Evolutionary conservation across 1,140 invertebrate genomes (phyloP).

Genomic region (Archegozetes longisetosus): DNA sequence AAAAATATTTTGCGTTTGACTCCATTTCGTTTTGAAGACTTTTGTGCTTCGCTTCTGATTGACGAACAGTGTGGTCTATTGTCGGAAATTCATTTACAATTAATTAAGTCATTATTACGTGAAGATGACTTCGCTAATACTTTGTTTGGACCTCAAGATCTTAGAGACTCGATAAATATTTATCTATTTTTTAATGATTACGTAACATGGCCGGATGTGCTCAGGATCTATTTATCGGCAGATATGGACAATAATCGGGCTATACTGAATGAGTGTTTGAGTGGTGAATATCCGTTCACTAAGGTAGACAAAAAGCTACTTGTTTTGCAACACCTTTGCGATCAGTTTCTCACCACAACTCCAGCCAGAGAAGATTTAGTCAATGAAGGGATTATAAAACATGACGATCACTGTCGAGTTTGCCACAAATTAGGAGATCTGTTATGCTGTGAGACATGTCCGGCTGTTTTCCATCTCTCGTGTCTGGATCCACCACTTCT

Average conservation of each 20-base stretch:
- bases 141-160: slow-evolving; percentile 83
- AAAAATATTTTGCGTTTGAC: slow-evolving; percentile 71
- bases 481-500: slow-evolving; percentile 85
- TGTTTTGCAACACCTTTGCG: slow-evolving; percentile 76
- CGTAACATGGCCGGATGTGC: slow-evolving; percentile 84
- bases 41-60: slow-evolving; percentile 73
- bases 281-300: slow-evolving; percentile 72
- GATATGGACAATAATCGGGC: slow-evolving; percentile 44
- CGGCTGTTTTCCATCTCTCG: slow-evolving; percentile 86
- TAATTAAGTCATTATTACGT: slow-evolving; percentile 72
- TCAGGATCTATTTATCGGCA: slow-evolving; percentile 57
- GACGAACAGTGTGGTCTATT: slow-evolving; percentile 80
- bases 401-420: slow-evolving; percentile 42
- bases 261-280: slow-evolving; percentile 27
- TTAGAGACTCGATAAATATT: slow-evolving; percentile 90
- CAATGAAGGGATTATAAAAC: slow-evolving; percentile 54
- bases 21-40: slow-evolving; percentile 87
- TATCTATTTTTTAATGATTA: slow-evolving; percentile 76
- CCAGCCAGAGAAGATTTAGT: slow-evolving; percentile 72
- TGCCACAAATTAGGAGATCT: slow-evolving; percentile 90
- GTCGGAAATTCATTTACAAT: slow-evolving; percentile 77
- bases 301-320: slow-evolving; percentile 59
- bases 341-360: slow-evolving; percentile 85
- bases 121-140: slow-evolving; percentile 91
- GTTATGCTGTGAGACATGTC: slow-evolving; percentile 89